Base-by-base conservation (phyloP, 2,888 invertebrate genomes). In the Lepetodrilus schrolli region DNA sequence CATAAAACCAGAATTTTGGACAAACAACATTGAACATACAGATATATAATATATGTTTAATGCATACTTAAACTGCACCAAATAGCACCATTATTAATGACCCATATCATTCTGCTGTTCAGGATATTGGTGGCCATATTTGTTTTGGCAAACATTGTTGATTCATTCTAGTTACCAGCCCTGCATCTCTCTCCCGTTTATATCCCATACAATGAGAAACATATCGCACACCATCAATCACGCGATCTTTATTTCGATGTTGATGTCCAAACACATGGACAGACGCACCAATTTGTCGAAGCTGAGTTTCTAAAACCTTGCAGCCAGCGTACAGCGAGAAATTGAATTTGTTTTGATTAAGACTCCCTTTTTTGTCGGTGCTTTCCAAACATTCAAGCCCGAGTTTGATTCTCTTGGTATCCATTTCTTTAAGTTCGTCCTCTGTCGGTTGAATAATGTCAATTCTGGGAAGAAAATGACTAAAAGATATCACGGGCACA, bases 161-260 rank as follows among this genome's bases (percentile, higher is more conserved):
- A 81, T 93, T 93, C 69, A 93, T 92, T n/a, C 92, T 92, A 73
- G 94, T 87, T 2, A 92, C 90, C 85, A 94, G 93, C 80, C 93
- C 83, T 13, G 78, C 74, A 7, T 69, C 70, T 69, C 76, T 70
- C 26, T 83, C 82, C 21, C 36, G 20, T 7, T 49, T 70, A 30
- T 78, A 73, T 10, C 82, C 83, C 48, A 83, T 66, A 68, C 83
- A 82, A 70, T 83, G 83, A 4, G 82, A 80, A 3, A 83, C 74
- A 37, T 82, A 83, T 2, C 78, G 70, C 13, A 82, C 74, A 2
- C 82, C 80, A 30, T 80, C 79, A 3, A 83, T 75, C 3, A 58
- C 49, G 3, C 83, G 48, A 72, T 79, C 81, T 20, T 82, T 49
- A 70, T 83, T 81, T 21, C 83, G 30, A 49, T 83, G 83, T 49